phyloP scores from a whole-genome alignment of 2,888 invertebrate genomes.

The Thyatira batis region DNA sequence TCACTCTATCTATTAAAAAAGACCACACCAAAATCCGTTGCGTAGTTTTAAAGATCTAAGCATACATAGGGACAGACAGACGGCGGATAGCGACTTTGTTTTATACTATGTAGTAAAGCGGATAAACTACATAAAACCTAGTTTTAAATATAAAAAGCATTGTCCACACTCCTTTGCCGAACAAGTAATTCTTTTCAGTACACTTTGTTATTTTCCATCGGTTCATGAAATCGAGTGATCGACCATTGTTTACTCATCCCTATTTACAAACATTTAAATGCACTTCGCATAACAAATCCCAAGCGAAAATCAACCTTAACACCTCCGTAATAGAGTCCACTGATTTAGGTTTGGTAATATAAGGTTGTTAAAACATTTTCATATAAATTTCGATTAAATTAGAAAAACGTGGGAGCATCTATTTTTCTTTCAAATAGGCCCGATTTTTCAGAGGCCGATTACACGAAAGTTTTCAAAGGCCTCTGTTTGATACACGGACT shows the following conservation, averaged over 20 bases:
- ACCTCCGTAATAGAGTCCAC: not conserved
- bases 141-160: too few species aligned
- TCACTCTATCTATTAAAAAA: too few species aligned
- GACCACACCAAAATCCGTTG: too few species aligned
- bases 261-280: conserved; percentile 19
- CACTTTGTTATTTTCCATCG: conserved; percentile 38
- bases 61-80: too few species aligned
- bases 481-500: not conserved
- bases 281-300: not conserved
- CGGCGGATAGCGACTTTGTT: too few species aligned
- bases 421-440: conserved; percentile 37
- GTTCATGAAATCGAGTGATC: conserved; percentile 39
- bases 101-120: too few species aligned
- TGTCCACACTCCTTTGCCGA: conserved; percentile 15
- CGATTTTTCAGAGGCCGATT: conserved; percentile 8
- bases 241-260: conserved; percentile 36
- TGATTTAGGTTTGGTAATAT: not conserved
- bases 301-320: conserved; percentile 9
- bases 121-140: too few species aligned
- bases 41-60: too few species aligned
- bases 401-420: conserved; percentile 26
- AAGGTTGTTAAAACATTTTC: conserved; percentile 23
- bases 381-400: conserved; percentile 47
- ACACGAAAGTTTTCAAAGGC: not conserved
- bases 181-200: conserved; percentile 30